These are phyloP conservation scores for Formica aserva DNA, from an alignment of 2,888 invertebrate species.

Conservation along the genomic window DNA sequence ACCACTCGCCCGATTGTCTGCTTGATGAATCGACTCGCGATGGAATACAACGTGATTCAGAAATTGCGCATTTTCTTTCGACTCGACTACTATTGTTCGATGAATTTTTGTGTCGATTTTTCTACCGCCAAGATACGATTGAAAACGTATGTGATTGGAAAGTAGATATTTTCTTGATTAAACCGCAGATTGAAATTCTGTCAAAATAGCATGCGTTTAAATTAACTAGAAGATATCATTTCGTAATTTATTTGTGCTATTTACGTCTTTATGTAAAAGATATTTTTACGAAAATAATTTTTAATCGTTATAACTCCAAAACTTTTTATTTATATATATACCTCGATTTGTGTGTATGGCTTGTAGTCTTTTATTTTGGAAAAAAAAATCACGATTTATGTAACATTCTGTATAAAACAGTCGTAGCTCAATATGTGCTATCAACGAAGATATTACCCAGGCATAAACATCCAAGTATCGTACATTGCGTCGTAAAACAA, in stretches of 20 bases:
- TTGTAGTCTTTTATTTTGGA: neutral
- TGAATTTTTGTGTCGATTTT: constrained; percentile 32
- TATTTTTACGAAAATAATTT: neutral
- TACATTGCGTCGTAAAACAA: constrained; percentile 19
- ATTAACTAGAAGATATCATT: neutral
- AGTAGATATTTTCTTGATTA: constrained; percentile 29
- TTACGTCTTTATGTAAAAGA: neutral
- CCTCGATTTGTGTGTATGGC: neutral
- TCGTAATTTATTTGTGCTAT: neutral
- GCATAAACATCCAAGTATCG: constrained; percentile 26
- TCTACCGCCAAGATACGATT: constrained; percentile 25
- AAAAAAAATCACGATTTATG: neutral
- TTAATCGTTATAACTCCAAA: neutral
- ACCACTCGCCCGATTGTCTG: constrained; percentile 42
- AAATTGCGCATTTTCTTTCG: constrained; percentile 38
- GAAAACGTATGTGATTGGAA: constrained; percentile 15
- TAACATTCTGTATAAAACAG: neutral
- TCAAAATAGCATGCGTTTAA: neutral
- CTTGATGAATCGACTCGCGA: constrained; percentile 50
- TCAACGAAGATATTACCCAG: neutral
- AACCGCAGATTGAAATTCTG: constrained; percentile 13
- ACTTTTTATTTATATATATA: neutral
- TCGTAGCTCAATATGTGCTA: neutral
- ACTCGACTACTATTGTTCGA: constrained; percentile 17
- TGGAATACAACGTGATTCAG: constrained; percentile 37